Percentiles rank a stretch among this genome's conserved stretches.
Evolutionary conservation across 2,888 invertebrate genomes (phyloP).

Genomic region (Parapristionchus giblindavisi): DNA sequence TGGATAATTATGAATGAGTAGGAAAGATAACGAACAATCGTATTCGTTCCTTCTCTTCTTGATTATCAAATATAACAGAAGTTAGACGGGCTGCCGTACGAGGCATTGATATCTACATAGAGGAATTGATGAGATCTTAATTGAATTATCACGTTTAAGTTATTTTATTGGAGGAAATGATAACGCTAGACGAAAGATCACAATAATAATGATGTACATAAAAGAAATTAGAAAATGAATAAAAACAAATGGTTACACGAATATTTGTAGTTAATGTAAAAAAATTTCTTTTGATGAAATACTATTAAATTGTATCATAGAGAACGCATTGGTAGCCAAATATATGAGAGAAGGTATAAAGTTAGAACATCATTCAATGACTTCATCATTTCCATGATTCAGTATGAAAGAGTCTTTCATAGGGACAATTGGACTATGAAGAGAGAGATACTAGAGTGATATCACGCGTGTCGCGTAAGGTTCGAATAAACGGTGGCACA

Average conservation of each 20-base stretch:
- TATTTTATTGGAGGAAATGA: neutral
- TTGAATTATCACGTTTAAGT: neutral
- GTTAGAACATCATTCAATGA: no score
- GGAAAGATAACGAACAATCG: neutral
- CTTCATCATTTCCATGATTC: no score
- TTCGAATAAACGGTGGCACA: no score
- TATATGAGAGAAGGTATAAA: no score
- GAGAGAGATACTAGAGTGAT: no score
- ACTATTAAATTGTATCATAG: no score
- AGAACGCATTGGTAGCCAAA: no score
- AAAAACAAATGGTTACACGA: neutral
- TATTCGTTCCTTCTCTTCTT: conserved; percentile 1
- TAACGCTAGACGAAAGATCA: neutral
- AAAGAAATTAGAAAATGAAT: neutral
- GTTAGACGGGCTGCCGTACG: conserved; percentile 16
- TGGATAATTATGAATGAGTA: neutral
- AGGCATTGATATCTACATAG: neutral
- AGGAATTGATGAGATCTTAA: neutral
- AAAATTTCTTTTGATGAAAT: no score
- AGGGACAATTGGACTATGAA: no score
- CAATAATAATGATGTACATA: neutral
- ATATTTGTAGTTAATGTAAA: no score
- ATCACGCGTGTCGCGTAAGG: no score
- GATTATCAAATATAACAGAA: conserved; percentile 17
- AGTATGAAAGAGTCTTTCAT: no score